These are phyloP conservation scores for Vireo griseus DNA, from an alignment of 2,797 vertebrate species.

Conservation along the genomic window DNA sequence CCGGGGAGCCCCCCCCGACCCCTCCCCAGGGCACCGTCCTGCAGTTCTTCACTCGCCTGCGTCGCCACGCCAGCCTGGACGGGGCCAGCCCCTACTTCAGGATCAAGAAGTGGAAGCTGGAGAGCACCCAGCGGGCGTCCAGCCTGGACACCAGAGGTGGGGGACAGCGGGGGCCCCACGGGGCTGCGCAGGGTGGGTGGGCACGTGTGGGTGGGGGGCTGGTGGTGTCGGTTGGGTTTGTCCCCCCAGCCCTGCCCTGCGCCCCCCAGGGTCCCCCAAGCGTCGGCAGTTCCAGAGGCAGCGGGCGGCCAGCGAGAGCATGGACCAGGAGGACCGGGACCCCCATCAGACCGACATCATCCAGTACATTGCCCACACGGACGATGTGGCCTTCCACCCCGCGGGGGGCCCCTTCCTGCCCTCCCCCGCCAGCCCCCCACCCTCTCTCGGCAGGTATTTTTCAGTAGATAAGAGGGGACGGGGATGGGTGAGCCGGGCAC, in stretches of 20 bases:
- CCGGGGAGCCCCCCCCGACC: slow-evolving; percentile 52
- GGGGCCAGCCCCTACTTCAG: slow-evolving; percentile 94
- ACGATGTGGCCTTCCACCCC: slow-evolving; percentile 78
- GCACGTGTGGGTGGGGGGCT: accelerated
- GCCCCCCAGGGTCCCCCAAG: slow-evolving; percentile 86
- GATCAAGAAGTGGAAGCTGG: slow-evolving; percentile 96
- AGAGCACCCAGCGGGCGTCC: slow-evolving; percentile 91
- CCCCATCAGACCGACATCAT: slow-evolving; percentile 87
- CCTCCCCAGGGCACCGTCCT: slow-evolving; percentile 79
- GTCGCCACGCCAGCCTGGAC: slow-evolving; percentile 91
- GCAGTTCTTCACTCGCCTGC: slow-evolving; percentile 91
- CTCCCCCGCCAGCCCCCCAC: slow-evolving; percentile 84
- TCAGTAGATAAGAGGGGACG: slow-evolving; percentile 74
- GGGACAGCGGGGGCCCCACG: not conserved
- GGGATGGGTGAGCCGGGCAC: slow-evolving; percentile 17
- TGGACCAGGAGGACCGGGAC: slow-evolving; percentile 88
- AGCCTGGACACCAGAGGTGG: slow-evolving; percentile 95
- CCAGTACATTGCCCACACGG: slow-evolving; percentile 90
- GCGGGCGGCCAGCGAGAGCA: slow-evolving; percentile 94
- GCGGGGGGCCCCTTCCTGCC: slow-evolving; percentile 79
- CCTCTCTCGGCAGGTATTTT: slow-evolving; percentile 98
- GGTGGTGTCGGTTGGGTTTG: accelerated
- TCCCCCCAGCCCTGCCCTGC: not conserved
- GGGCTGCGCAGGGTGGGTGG: not conserved
- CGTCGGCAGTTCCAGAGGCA: slow-evolving; percentile 95